Evolutionary conservation across 2,113 vertebrate species (phyloP).

Genomic region (Pycnonotus jocosus): DNA sequence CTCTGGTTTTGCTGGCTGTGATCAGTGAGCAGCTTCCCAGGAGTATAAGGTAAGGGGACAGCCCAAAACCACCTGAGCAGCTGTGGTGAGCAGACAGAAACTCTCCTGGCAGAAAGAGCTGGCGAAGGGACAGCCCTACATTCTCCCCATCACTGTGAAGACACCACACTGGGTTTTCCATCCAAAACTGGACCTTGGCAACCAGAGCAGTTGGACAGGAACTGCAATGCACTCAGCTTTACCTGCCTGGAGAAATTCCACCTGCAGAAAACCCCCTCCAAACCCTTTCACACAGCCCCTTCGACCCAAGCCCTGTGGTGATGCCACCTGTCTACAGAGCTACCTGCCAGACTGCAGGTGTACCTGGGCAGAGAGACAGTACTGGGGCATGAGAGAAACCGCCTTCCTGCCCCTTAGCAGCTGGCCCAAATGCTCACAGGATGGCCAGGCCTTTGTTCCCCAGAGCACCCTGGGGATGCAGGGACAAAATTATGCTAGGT

Average conservation of each 20-base stretch:
- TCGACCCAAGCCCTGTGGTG: accelerated
- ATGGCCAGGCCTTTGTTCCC: accelerated
- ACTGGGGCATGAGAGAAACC: neutral
- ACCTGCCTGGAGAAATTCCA: neutral
- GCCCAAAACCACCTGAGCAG: neutral
- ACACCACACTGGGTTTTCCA: neutral
- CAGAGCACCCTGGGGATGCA: accelerated
- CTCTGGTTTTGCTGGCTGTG: neutral
- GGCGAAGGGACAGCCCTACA: neutral
- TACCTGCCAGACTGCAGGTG: neutral
- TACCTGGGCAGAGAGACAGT: accelerated
- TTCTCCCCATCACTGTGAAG: neutral
- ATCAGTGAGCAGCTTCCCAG: neutral
- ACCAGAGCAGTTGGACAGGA: neutral
- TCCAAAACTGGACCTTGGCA: neutral
- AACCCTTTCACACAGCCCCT: neutral
- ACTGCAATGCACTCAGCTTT: neutral
- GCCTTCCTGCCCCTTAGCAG: neutral
- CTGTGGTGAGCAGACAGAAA: neutral
- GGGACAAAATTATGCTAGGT: accelerated
- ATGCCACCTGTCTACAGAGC: neutral
- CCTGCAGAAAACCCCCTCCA: neutral
- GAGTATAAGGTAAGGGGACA: neutral
- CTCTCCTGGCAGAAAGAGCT: neutral
- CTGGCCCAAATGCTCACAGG: neutral